A percentile compares a stretch with the other conserved stretches of the same genome.
These are phyloP conservation scores for Scomber colias DNA, from an alignment of 2,113 vertebrate species.

Conservation along the genomic window DNA sequence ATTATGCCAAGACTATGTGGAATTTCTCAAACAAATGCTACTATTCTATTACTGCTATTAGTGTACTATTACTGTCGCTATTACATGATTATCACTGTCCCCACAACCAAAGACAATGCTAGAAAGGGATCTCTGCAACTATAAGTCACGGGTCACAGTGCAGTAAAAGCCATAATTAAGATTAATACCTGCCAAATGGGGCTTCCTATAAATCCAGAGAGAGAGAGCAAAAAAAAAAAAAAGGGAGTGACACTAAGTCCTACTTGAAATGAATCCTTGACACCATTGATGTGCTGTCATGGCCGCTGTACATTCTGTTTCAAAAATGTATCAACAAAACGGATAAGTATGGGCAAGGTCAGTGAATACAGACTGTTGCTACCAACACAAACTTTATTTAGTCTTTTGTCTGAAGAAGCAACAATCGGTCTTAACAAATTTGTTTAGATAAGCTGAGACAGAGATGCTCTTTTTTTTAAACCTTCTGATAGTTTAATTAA, in stretches of 20 bases:
- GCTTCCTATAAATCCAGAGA: conserved; percentile 33
- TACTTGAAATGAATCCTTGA: conserved; percentile 38
- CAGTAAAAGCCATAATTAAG: conserved; percentile 55
- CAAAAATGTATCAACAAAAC: conserved; percentile 24
- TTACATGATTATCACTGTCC: neutral
- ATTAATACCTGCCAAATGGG: conserved; percentile 50
- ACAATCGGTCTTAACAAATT: neutral
- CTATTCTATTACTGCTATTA: neutral
- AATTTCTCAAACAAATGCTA: conserved; percentile 37
- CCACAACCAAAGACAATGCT: neutral
- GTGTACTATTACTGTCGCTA: neutral
- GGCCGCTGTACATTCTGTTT: conserved; percentile 3
- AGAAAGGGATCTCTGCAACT: conserved; percentile 24
- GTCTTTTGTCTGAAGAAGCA: neutral
- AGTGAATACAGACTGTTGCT: neutral
- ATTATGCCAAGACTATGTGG: neutral
- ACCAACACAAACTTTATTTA: neutral
- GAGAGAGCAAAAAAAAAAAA: conserved; percentile 26
- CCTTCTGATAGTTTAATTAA: too few relatives aligned
- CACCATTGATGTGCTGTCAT: conserved; percentile 18
- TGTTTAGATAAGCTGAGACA: neutral
- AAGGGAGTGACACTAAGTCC: conserved; percentile 38
- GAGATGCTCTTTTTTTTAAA: neutral
- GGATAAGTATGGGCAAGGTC: neutral
- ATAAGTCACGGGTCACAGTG: conserved; percentile 45